Conservation (phyloP, 2,797 vertebrate species). For the Pachyuromys duprasi region DNA sequence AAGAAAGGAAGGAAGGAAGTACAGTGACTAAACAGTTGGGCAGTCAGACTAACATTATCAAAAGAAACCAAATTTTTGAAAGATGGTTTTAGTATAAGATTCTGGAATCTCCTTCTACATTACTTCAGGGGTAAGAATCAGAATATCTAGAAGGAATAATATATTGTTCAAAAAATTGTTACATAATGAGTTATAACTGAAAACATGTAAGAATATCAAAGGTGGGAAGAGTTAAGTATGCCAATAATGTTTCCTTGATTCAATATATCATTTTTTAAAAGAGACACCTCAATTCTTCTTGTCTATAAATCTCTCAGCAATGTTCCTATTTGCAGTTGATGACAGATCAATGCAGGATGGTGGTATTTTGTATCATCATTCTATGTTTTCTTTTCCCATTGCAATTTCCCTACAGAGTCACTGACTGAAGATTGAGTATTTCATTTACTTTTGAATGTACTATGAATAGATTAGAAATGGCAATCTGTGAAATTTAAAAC, state of each 20-base stretch:
- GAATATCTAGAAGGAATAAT: background rate
- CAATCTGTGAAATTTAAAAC: background rate
- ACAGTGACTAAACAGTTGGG: background rate
- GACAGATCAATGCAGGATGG: background rate
- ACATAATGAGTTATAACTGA: background rate
- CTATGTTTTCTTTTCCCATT: background rate
- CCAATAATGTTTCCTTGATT: background rate
- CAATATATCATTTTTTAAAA: background rate
- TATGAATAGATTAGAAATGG: background rate
- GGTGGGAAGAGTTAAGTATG: accelerated
- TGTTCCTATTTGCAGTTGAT: background rate
- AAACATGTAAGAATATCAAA: background rate
- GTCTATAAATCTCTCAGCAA: background rate
- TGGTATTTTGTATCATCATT: background rate
- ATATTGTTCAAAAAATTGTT: no score
- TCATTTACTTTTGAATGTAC: background rate
- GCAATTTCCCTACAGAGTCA: no score
- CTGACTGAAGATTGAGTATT: background rate
- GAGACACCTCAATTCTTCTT: background rate
- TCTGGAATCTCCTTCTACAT: background rate
- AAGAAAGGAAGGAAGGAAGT: background rate
- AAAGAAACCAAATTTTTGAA: background rate
- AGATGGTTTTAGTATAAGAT: background rate
- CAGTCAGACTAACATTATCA: background rate
- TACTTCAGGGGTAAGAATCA: background rate